Evolutionary conservation across 1,140 invertebrate genomes (phyloP), one percentile per base, ranked within the genome.

Genomic region (Polypedilum pembai): DNA sequence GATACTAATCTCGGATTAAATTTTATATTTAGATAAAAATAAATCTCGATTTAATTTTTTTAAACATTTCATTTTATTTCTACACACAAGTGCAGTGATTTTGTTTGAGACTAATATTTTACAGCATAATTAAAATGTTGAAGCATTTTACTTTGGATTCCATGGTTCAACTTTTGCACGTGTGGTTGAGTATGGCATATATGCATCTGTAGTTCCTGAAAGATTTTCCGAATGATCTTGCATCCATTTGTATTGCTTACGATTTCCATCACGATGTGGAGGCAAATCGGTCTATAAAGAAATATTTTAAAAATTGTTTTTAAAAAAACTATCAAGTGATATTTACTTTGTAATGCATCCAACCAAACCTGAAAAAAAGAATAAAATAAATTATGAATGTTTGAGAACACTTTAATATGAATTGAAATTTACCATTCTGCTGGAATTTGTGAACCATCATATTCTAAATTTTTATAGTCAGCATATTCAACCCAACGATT

Each of bases 401-500:
- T 56, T 12, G 12, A 56, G 8, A 15, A 12, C n/a, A 56, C 5
- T 33, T 33, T 33, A 33, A 3, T 33, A 33, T 10, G 3, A 56
- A 15, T 15, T 56, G 2, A 12, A 56, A 56, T 12, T 12, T 56
- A 56, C 95, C 95, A 98, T 84, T 97, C 94, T 40, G 94, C 86
- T 65, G 94, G 90, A 41, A 98, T 88, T 87, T 96, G 93, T 78
- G 93, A 94, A 1, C 87, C 96, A 86, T 99, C 96, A 83, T 99
- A 99, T 80, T 98, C 90, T 78, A 96, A 81, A 75, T 87, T 80
- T 76, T 83, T 81, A 73, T 89, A 86, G 12, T 92, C 88, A 8
- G 88, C 84, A 81, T 95, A 99, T 77, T 93, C 90, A 4, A 99
- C 89, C 96, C 97, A 99, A 77, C 98, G 87, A 84, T 96, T 98